Conservation (phyloP, 2,113 vertebrate species). For the Mobula birostris region DNA sequence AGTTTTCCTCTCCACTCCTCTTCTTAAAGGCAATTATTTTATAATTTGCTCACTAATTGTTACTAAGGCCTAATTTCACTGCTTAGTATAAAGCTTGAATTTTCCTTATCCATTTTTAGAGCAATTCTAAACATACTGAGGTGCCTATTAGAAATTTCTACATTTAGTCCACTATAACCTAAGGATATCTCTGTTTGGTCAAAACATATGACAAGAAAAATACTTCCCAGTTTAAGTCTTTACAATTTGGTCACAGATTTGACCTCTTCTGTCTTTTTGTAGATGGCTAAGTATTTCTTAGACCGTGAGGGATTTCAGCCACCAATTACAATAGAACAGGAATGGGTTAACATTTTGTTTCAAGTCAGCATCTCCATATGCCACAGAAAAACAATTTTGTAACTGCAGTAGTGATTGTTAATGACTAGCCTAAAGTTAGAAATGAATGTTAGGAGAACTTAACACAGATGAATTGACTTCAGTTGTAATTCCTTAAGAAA, state of each 20-base stretch:
- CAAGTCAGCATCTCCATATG: neutral
- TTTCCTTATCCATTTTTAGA: neutral
- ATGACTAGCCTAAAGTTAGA: constrained; percentile 26
- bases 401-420: neutral
- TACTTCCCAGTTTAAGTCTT: neutral
- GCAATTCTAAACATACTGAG: neutral
- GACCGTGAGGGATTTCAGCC: neutral
- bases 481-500: neutral
- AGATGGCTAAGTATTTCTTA: neutral
- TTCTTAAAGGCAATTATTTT: neutral
- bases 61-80: neutral
- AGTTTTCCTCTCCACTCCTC: neutral
- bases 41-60: neutral
- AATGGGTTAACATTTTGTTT: constrained; percentile 16
- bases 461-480: constrained; percentile 17
- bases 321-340: neutral
- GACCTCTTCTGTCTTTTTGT: neutral
- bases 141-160: neutral
- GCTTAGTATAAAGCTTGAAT: neutral
- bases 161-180: neutral
- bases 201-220: neutral
- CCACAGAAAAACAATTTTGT: neutral
- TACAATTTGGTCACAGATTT: neutral
- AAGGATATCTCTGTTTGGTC: neutral
- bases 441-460: constrained; percentile 20